Base-by-base conservation (phyloP, 2,113 vertebrate species). In the Limnothrissa miodon region DNA sequence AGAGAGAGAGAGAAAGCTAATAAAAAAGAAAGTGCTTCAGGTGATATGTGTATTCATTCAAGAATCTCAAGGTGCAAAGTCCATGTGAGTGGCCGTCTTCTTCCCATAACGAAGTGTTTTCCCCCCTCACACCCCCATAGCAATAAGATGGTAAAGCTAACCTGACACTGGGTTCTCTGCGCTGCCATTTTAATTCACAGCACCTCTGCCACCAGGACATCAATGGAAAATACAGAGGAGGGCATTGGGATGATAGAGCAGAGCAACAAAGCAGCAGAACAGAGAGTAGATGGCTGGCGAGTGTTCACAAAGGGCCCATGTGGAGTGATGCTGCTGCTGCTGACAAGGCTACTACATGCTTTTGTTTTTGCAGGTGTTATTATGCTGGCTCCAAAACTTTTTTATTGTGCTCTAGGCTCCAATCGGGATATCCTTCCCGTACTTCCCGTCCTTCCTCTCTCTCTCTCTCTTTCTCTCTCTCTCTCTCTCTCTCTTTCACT, bases 331-430 rank as follows among this genome's bases (percentile, higher is more conserved):
- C 19, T 53, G 51, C 51, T 53, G 25, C 29, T 70, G 29, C 15
- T 36, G 33, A 74, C 66, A 74, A 15, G 25, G 66, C 59, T 29
- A 39, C n/a, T 21, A 13, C 39, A 45, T 46, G 15, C 19, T 83
- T 86, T 53, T 46, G 15, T 15, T 83, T 86, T 53, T 85, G 83
- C 89, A 89, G 89, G 87, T 86, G 88, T 85, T 13, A 0, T 85
- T 17, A 0, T 45, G 13, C 84, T 15, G 42, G 53, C 80, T 66
- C 45, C 19, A 42, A 53, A 23, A 36, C 83, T 88, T 87, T 87
- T 48, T 74, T 48, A n/a, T 78, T 59, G 82, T 81, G 51, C 8
- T 42, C 5, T 21, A 4, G 78, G 25, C 15, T 39, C 78, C 17
- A 42, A 80, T 46, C 44, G 45, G 81, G 81, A 78, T 62, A 42